phyloP scores from a whole-genome alignment of 64 coral and sea anemone genomes.

The Actinia tenebrosa region DNA sequence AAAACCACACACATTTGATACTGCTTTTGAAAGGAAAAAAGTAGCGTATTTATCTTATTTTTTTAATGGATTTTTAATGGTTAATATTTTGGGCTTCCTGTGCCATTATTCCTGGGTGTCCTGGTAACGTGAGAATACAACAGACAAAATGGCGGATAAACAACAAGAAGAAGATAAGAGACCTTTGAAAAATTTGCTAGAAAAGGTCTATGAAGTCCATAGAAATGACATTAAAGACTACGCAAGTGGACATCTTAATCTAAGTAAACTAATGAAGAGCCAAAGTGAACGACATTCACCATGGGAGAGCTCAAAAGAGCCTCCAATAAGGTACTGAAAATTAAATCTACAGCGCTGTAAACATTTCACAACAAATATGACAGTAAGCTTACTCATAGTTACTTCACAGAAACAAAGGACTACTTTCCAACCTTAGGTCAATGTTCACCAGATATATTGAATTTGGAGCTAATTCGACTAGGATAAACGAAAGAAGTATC shows the following conservation, averaged over 20 bases:
- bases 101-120: slow-evolving; percentile 18
- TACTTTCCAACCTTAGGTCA: too few species aligned
- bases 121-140: slow-evolving; percentile 42
- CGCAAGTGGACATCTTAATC: slow-evolving; percentile 88
- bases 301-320: slow-evolving; percentile 68
- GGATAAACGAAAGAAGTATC: too few species aligned
- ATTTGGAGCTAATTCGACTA: too few species aligned
- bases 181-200: slow-evolving; percentile 68
- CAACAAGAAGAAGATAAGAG: slow-evolving; percentile 23
- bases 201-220: slow-evolving; percentile 86
- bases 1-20: too few species aligned
- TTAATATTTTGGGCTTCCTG: slow-evolving; percentile 10
- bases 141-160: slow-evolving; percentile 83
- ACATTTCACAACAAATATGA: too few species aligned
- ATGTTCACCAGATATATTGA: too few species aligned
- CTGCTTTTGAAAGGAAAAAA: too few species aligned
- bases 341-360: too few species aligned
- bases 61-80: neutral
- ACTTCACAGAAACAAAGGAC: too few species aligned
- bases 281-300: slow-evolving; percentile 48
- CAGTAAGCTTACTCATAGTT: too few species aligned
- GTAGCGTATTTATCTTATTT: too few species aligned
- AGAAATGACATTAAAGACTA: slow-evolving; percentile 94
- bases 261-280: slow-evolving; percentile 72
- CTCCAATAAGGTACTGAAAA: slow-evolving; percentile 55